Percentiles rank a stretch among this genome's conserved stretches.
Conservation (phyloP, 2,888 invertebrate genomes). For the Branchinecta sandiegonensis region DNA sequence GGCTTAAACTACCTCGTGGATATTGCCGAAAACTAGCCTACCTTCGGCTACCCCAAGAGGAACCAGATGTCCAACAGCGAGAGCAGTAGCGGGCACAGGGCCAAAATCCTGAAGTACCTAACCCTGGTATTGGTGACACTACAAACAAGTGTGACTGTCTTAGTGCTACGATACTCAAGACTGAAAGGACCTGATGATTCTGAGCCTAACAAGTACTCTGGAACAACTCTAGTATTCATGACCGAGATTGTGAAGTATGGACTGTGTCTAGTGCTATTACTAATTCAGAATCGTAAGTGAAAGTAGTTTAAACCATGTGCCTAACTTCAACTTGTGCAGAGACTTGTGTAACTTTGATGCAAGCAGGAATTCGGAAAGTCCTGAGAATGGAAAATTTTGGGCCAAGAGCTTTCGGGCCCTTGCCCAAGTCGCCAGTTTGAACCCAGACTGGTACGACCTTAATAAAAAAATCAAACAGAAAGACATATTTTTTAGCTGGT, state of each 20-base stretch:
- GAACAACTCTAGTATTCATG: not conserved
- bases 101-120: not conserved
- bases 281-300: not conserved
- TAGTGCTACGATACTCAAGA: not conserved
- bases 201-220: not conserved
- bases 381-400: no score
- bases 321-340: not conserved
- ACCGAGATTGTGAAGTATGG: not conserved
- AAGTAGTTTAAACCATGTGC: not conserved
- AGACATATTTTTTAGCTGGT: no score
- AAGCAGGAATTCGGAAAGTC: not conserved
- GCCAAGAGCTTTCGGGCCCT: no score
- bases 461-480: no score
- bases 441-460: no score
- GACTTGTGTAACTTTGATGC: not conserved
- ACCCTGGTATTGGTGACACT: not conserved
- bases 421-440: no score
- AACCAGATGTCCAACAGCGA: no score
- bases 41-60: no score
- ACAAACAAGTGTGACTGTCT: constrained; percentile 7
- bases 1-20: no score
- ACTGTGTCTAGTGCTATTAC: not conserved
- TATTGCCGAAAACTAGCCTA: no score
- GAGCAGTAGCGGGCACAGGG: no score
- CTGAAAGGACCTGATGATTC: not conserved